Base-by-base conservation (phyloP, 2,113 vertebrate genomes). In the Heterochromis multidens region DNA sequence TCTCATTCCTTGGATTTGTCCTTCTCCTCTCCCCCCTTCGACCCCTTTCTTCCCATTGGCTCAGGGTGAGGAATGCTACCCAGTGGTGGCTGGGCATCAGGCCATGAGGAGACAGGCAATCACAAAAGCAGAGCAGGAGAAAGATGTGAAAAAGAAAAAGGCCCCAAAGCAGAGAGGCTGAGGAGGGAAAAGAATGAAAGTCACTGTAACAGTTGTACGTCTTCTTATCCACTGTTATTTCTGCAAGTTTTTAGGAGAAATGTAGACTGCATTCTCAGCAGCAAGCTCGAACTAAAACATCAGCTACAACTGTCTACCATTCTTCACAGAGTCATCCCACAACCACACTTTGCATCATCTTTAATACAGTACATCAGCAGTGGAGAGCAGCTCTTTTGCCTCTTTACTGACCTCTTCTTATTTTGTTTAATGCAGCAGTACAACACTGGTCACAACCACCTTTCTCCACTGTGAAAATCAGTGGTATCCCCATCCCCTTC, bases 61-160 rank as follows among this genome's bases (percentile, higher is more conserved):
- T 93, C 91, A 59, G 82, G 81, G 82, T 83, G 72, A 89, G 91
- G 95, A 96, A 96, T 95, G 95, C 91, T 95, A 89, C 91, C 90
- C 94, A 91, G 92, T 88, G 87, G 92, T 91, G 93, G 95, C 91
- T 88, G 94, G 95, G 95, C 95, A 91, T 43, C 21, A 35, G 79
- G 95, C 95, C 95, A 95, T n/a, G 57, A 84, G 89, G 88, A 95
- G 93, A 94, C 91, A 89, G 87, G 88, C 90, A 86, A 85, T 91
- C 80, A 87, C 80, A 88, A 86, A 79, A 82, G 70, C 87, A 89
- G 87, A 84, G 89, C 19, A 79, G 61, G 61, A 65, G 70, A 81
- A 87, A 27, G 90, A 93, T 87, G 90, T 57, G 63, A 58, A 77
- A 87, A 16, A 49, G 82, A 78, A 35, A 82, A 60, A 77, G 35